A percentile compares a stretch with the other conserved stretches of the same genome.
These are phyloP conservation scores for Apostichopus parvimensis DNA, from an alignment of 35 echinoderm and acorn worm species.

Conservation along the genomic window DNA sequence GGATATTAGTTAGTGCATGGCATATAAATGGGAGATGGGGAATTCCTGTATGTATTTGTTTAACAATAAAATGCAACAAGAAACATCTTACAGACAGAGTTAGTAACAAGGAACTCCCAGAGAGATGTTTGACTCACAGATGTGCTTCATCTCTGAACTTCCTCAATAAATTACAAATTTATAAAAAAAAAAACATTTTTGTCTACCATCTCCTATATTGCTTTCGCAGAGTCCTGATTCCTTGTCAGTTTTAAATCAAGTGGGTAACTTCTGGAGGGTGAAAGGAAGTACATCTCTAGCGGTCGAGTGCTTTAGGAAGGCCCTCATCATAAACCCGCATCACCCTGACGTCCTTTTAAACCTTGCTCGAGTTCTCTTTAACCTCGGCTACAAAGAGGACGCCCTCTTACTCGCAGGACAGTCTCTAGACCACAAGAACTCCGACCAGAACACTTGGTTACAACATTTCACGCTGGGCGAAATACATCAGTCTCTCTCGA, in stretches of 20 bases:
- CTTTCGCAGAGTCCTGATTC: slow-evolving; percentile 74
- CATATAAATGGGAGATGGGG: no score
- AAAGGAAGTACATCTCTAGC: slow-evolving; percentile 89
- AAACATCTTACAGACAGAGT: no score
- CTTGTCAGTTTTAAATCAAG: slow-evolving; percentile 92
- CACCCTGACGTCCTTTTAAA: slow-evolving; percentile 96
- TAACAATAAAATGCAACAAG: no score
- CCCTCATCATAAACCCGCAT: slow-evolving; percentile 78
- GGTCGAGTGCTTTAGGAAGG: slow-evolving; percentile 97
- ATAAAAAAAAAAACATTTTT: neutral
- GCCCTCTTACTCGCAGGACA: slow-evolving; percentile 74
- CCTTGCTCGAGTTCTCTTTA: slow-evolving; percentile 88
- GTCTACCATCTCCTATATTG: slow-evolving; percentile 38
- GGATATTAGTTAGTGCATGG: no score
- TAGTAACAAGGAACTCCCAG: no score
- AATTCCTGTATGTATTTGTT: neutral
- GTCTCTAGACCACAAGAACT: slow-evolving; percentile 77
- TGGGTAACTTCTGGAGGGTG: slow-evolving; percentile 95
- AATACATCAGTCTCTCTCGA: slow-evolving; percentile 78
- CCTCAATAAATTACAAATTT: no score
- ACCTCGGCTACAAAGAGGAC: slow-evolving; percentile 80
- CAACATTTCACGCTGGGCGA: slow-evolving; percentile 97
- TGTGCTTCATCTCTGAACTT: neutral
- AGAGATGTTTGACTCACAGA: no score
- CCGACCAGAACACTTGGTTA: slow-evolving; percentile 92